Percentiles rank a stretch among this genome's conserved stretches.
phyloP scores from a whole-genome alignment of 37 sponge, comb jelly and placozoan species.

The Axinella damicornis region DNA sequence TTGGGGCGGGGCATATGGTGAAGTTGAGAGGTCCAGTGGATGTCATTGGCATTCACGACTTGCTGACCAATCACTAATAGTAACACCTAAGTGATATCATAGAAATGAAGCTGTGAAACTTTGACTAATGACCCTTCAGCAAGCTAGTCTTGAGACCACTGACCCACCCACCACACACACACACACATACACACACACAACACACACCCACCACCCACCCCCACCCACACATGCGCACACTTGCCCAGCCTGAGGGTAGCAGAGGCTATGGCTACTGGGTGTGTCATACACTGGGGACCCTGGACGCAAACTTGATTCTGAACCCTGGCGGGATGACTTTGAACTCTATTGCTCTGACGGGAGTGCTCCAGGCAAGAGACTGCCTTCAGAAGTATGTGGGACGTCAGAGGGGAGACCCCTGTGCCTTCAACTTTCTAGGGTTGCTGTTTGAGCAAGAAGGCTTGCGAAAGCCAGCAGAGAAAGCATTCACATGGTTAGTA shows the following conservation, averaged over 20 bases:
- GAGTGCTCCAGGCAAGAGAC: constrained; percentile 79
- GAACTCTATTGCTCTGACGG: constrained; percentile 26
- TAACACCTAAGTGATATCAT: no score
- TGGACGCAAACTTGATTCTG: constrained; percentile 30
- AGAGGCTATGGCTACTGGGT: constrained; percentile 84
- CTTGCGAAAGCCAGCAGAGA: constrained; percentile 23
- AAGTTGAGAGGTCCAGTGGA: no score
- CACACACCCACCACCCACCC: not conserved
- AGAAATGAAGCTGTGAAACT: no score
- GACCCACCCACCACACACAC: no score
- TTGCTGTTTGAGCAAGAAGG: constrained; percentile 81
- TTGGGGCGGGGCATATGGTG: no score
- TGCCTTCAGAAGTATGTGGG: constrained; percentile 45
- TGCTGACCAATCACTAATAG: no score
- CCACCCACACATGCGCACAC: not conserved
- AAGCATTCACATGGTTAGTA: constrained; percentile 43
- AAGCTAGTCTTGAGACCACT: no score
- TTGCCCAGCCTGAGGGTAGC: constrained; percentile 62
- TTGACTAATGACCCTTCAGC: no score
- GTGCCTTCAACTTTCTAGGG: constrained; percentile 68
- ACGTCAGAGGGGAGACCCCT: constrained; percentile 40
- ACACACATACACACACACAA: not conserved
- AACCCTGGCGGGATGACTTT: constrained; percentile 10
- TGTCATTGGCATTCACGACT: no score
- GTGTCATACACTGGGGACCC: constrained; percentile 61